A percentile compares a stretch with the other conserved stretches of the same genome.
Evolutionary conservation across 2,797 vertebrate genomes (phyloP).

Genomic region (Pseudopleuronectes americanus): DNA sequence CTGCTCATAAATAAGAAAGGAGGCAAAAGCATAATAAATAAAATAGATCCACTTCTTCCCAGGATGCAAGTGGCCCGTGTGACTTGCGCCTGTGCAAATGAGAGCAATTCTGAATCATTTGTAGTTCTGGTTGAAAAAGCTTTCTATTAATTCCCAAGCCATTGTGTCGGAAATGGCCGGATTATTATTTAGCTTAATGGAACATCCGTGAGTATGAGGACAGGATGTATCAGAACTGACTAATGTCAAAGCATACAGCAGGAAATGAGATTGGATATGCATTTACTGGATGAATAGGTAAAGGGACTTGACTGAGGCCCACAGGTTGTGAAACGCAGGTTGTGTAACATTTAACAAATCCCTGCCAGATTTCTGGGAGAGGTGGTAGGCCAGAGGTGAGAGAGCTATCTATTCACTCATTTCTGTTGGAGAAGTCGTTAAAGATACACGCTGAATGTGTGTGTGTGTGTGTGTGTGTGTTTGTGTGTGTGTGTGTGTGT

Average conservation of each 20-base stretch:
- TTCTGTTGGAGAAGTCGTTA: conserved; percentile 66
- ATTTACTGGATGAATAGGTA: conserved; percentile 65
- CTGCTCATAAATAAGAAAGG: conserved; percentile 12
- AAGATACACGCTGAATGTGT: conserved; percentile 43
- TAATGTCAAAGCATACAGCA: conserved; percentile 20
- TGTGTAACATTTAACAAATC: conserved; percentile 73
- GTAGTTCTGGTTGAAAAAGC: conserved; percentile 18
- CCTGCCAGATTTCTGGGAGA: conserved; percentile 63
- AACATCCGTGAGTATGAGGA: conserved; percentile 27
- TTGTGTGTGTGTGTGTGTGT: conserved; percentile 15
- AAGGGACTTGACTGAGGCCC: conserved; percentile 64
- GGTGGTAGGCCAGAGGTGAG: conserved; percentile 64
- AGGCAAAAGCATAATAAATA: conserved; percentile 15
- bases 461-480: conserved; percentile 15
- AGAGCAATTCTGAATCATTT: conserved; percentile 27
- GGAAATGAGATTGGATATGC: conserved; percentile 48
- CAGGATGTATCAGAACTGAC: conserved; percentile 34
- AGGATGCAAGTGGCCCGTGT: conserved; percentile 20
- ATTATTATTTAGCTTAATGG: conserved; percentile 32
- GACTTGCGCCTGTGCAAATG: conserved; percentile 27
- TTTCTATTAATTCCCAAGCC: conserved; percentile 23
- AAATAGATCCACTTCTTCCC: conserved; percentile 13
- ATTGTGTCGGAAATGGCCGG: conserved; percentile 27
- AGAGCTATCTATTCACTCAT: conserved; percentile 58
- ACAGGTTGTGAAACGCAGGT: conserved; percentile 72